phyloP scores from a whole-genome alignment of 1,140 invertebrate genomes.

The Drosophila sproati region DNA sequence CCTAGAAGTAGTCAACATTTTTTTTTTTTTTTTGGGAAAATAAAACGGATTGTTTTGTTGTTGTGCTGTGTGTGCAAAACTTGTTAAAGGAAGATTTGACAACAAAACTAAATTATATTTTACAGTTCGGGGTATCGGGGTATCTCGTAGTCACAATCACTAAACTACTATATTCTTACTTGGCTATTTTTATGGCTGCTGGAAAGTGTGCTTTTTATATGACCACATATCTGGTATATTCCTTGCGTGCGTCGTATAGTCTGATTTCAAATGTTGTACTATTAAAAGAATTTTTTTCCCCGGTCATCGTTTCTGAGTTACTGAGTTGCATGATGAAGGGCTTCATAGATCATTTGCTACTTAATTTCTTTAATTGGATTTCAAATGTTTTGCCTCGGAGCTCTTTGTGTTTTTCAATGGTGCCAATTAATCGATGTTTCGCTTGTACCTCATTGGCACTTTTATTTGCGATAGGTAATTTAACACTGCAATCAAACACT shows the following conservation, averaged over 20 bases:
- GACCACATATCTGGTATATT: too few relatives aligned
- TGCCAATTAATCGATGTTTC: constrained; percentile 7
- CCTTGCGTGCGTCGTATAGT: too few relatives aligned
- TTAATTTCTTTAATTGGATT: constrained; percentile 82
- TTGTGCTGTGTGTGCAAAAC: too few relatives aligned
- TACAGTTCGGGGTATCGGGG: too few relatives aligned
- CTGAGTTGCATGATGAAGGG: constrained; percentile 40
- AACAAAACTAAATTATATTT: too few relatives aligned
- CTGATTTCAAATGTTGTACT: too few relatives aligned
- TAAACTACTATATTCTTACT: too few relatives aligned
- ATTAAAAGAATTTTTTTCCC: not conserved
- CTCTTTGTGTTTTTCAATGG: constrained; percentile 14
- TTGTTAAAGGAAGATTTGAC: too few relatives aligned
- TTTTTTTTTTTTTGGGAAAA: not conserved
- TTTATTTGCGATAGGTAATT: constrained; percentile 25
- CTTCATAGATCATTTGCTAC: constrained; percentile 73
- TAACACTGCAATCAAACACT: constrained; percentile 62
- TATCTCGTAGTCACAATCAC: too few relatives aligned
- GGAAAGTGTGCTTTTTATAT: too few relatives aligned
- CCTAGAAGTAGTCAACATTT: not conserved
- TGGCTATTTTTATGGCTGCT: too few relatives aligned
- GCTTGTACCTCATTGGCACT: constrained; percentile 35
- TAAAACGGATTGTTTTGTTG: too few relatives aligned
- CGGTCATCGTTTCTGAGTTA: not conserved
- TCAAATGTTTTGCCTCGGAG: constrained; percentile 30